phyloP scores from a whole-genome alignment of 2,797 vertebrate species.

The Diceros bicornis region DNA sequence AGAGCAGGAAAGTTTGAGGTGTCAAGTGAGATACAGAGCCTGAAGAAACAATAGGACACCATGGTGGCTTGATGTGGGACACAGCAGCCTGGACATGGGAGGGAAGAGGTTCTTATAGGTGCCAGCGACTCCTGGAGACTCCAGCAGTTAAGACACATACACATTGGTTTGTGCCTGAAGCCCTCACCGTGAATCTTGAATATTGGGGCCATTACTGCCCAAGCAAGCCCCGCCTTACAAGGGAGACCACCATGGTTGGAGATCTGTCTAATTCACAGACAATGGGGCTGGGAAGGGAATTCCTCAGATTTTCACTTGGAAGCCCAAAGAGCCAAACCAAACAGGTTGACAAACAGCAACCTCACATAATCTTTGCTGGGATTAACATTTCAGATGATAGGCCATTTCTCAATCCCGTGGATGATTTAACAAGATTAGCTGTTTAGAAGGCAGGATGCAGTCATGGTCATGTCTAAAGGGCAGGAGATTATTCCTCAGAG shows the following conservation, averaged over 20 bases:
- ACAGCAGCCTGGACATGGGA: neutral
- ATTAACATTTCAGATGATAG: conserved; percentile 43
- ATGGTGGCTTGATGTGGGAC: neutral
- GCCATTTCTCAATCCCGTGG: neutral
- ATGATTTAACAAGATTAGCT: conserved; percentile 15
- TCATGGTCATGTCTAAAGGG: neutral
- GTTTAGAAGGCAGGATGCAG: neutral
- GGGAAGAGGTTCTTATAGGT: neutral
- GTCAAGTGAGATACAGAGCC: neutral
- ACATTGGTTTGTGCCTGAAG: neutral
- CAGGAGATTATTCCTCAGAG: neutral
- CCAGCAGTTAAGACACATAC: neutral
- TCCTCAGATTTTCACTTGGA: neutral
- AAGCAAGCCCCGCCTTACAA: neutral
- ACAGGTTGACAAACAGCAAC: neutral
- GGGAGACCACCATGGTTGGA: neutral
- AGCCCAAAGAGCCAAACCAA: neutral
- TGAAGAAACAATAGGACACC: neutral
- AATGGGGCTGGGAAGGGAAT: neutral
- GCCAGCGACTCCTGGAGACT: neutral
- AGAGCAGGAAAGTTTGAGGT: neutral
- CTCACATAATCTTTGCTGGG: conserved; percentile 35
- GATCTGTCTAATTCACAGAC: neutral
- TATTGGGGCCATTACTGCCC: neutral
- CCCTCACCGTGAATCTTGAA: neutral